Evolutionary conservation across 2,797 vertebrate genomes (phyloP).

Genomic region (Micromesistius poutassou): DNA sequence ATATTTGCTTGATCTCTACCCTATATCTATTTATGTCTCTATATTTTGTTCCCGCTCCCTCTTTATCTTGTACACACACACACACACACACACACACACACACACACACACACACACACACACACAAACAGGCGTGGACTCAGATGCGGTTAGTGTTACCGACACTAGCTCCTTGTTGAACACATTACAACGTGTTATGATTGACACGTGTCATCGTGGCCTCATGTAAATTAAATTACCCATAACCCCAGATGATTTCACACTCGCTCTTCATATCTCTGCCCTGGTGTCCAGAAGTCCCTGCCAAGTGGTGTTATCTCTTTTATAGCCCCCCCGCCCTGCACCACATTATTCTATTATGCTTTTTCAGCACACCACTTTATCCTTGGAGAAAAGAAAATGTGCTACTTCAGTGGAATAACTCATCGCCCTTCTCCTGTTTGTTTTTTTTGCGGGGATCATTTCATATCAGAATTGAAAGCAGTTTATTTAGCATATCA

Average conservation of each 20-base stretch:
- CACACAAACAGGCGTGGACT: neutral
- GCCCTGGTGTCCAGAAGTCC: neutral
- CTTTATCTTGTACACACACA: neutral
- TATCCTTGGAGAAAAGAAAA: neutral
- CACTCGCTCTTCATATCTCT: neutral
- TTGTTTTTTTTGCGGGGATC: neutral
- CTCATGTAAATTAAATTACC: neutral
- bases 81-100: neutral
- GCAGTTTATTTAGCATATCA: neutral
- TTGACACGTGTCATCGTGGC: neutral
- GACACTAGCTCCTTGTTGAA: neutral
- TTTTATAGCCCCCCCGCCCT: neutral
- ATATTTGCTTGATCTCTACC: neutral
- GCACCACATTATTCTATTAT: neutral
- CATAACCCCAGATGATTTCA: neutral
- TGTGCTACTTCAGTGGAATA: neutral
- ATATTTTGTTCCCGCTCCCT: neutral
- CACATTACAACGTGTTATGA: neutral
- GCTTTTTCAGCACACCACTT: neutral
- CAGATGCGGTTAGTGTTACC: neutral
- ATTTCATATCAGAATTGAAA: neutral
- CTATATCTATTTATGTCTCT: neutral
- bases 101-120: neutral
- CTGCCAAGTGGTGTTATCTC: neutral
- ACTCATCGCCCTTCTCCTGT: neutral